Base-by-base conservation (phyloP, 2,888 invertebrate species). In the Ariolimax columbianus region DNA sequence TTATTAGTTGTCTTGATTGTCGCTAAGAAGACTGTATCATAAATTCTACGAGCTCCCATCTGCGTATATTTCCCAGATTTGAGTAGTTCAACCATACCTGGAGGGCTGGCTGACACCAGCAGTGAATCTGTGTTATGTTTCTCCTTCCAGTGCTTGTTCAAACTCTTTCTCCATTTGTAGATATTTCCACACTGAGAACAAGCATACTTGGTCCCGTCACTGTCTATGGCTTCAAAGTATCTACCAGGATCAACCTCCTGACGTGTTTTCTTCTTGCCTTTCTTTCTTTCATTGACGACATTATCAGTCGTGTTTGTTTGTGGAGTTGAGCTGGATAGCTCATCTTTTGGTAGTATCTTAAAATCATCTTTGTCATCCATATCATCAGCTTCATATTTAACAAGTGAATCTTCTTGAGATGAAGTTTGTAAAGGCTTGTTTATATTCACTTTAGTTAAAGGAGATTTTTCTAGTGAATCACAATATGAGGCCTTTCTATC, bases 111-210 rank as follows among this genome's bases (percentile, higher is more conserved):
- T 14, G 88, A 87, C 63, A 90, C 88, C 55, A 90, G 91, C 63
- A 93, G 92, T 6, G 89, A 89, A 72, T 93, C 93, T 51, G 91
- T 91, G 86, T 90, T 91, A 88, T 94, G 94, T 87, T 94, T 94
- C 87, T 94, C 94, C 89, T 94, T 94, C 94, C 94, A 94, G 89
- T 94, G 94, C 88, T 94, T 94, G 89, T 94, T 94, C 36, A 94
- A 89, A 23, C 93, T 93, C 88, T 94, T 94, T 72, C 93, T 88
- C 94, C 94, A 94, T 86, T 93, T 93, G 90, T 94, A 94, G 33
- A 93, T 91, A 89, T 94, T 94, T 23, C 93, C 93, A 89, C 94
- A 94, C 86, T 92, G 92, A 19, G 94, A 93, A 88, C 94, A 94
- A 3, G 93, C 93, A 90, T 92, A 94, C 88, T 93, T 93, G 0